Evolutionary conservation across 2,888 invertebrate genomes (phyloP).

Genomic region (Stenoptilia bipunctidactyla): DNA sequence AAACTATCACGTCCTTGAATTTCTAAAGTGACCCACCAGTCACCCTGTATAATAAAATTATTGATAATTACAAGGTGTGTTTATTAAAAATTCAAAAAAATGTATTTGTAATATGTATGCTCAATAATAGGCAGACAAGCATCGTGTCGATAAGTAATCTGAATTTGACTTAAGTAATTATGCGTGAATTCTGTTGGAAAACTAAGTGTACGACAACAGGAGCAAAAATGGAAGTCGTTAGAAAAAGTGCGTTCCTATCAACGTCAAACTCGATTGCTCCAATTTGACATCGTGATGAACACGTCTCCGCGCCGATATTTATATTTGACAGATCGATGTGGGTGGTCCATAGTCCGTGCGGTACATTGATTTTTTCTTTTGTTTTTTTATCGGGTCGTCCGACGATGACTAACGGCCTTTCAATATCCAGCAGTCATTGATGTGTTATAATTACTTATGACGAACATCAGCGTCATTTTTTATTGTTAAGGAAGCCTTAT

Average conservation of each 20-base stretch:
- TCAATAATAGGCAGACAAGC: no score
- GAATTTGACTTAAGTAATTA: no score
- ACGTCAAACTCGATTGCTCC: constrained; percentile 67
- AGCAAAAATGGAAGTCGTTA: neutral
- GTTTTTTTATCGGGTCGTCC: constrained; percentile 37
- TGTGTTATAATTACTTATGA: constrained; percentile 39
- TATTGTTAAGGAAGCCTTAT: neutral
- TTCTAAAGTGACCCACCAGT: no score
- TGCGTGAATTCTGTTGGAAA: no score
- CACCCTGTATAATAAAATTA: no score
- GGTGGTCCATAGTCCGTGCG: constrained; percentile 50
- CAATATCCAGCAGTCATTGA: constrained; percentile 57
- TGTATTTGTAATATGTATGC: no score
- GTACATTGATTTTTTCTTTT: constrained; percentile 27
- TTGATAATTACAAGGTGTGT: no score
- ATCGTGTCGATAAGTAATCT: no score
- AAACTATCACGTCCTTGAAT: no score
- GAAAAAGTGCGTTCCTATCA: constrained; percentile 40
- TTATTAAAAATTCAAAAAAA: no score
- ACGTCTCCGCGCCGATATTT: constrained; percentile 50
- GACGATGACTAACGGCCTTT: constrained; percentile 57
- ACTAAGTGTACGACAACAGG: constrained; percentile 25
- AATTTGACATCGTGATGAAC: constrained; percentile 69
- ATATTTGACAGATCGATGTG: constrained; percentile 56
- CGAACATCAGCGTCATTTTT: constrained; percentile 1